Evolutionary conservation across 2,888 invertebrate species (phyloP), one percentile per base, ranked within the genome.

Genomic region (Hipparchia sbordonii): DNA sequence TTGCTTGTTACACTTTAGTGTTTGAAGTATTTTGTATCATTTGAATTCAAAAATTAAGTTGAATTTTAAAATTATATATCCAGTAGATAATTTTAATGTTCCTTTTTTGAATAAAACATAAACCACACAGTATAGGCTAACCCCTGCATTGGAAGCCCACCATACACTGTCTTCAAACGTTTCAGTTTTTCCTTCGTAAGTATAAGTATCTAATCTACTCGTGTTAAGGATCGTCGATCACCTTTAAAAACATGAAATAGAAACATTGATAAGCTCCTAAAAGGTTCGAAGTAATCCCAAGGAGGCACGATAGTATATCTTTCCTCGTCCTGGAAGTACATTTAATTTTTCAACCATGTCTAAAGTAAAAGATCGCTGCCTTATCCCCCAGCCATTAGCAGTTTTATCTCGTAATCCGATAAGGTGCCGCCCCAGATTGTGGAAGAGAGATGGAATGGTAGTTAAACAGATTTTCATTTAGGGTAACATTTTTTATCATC

Each of bases 401-500:
- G 69, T 73, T 76, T 77, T 75, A 74, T 76, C 72, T 74, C 65
- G 66, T 75, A 70, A 74, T 74, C 70, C 76, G 72, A 77, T 77
- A 75, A 74, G 72, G 65, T 65, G 33, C 65, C 52, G 65, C 65
- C 52, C 52, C 51, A 33, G 65, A 65, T 65, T 65, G 51, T 33
- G 33, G 10, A 52, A 5, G 7, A 51, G 51, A 52, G 12, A 13
- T 48, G 13, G 51, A 33, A 52, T 10, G 63, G 51, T 63, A 33
- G 65, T 33, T 62, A 51, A 65, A 65, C 65, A 65, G 63, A 63
- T 51, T 63, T 23, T 48, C 63, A 63, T 63, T 63, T 63, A 23
- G 13, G 46, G n/a, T 48, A 48, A 48, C 46, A 48, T 23, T 23
- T 13, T 23, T 63, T 63, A 63, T 51, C 13, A 63, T 51, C 13